phyloP scores from a whole-genome alignment of 2,888 invertebrate species.

The Synergus laeviventris region DNA sequence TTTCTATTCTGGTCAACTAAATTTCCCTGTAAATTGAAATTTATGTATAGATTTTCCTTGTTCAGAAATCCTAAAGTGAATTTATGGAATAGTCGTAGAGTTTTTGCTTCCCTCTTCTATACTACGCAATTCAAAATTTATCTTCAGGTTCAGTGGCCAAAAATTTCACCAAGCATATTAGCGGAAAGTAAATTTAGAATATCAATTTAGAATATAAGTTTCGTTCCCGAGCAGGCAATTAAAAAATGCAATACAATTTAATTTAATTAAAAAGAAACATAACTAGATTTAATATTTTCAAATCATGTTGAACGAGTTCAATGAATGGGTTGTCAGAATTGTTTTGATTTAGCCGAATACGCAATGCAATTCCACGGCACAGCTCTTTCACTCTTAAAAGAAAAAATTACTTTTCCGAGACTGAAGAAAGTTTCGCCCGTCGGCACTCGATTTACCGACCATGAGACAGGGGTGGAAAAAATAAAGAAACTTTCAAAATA shows the following conservation, averaged over 20 bases:
- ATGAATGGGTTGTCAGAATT: not conserved
- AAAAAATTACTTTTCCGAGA: slow-evolving; percentile 11
- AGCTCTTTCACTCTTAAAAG: slow-evolving; percentile 1
- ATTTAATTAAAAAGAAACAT: not conserved
- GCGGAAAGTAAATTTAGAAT: not conserved
- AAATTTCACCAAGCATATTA: not conserved
- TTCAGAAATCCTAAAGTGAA: not conserved
- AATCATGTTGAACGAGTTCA: not conserved
- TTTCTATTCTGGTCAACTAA: not conserved
- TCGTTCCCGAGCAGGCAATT: not conserved
- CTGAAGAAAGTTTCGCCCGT: slow-evolving; percentile 13
- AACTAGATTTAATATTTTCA: not conserved
- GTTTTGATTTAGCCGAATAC: not conserved
- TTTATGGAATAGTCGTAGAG: not conserved
- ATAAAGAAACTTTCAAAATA: slow-evolving; percentile 31
- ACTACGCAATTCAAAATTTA: not conserved
- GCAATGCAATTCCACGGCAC: not conserved
- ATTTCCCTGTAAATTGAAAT: not conserved
- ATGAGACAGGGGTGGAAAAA: not conserved
- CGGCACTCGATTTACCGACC: slow-evolving; percentile 27
- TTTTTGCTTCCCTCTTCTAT: not conserved
- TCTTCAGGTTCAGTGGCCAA: not conserved
- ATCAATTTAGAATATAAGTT: not conserved
- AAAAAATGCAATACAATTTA: not conserved
- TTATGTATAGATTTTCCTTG: not conserved